These are phyloP conservation scores for Esox masquinongy DNA, from an alignment of 2,797 vertebrate genomes.

Conservation along the genomic window DNA sequence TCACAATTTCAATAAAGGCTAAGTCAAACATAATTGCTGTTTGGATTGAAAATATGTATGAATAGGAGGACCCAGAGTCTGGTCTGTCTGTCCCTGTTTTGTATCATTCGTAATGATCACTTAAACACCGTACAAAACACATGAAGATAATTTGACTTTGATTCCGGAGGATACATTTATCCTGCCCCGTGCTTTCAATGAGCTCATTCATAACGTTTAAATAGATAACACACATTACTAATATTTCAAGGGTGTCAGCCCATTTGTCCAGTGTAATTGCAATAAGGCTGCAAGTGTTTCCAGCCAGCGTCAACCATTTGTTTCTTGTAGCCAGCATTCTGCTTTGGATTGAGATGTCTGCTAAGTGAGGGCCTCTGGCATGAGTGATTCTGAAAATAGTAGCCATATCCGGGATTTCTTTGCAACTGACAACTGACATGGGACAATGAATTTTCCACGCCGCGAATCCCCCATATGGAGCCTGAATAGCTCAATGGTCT, in stretches of 20 bases:
- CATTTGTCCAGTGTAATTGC: conserved; percentile 39
- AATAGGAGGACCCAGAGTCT: background rate
- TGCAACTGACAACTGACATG: too few relatives aligned
- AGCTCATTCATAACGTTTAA: conserved; percentile 44
- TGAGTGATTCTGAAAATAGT: too few relatives aligned
- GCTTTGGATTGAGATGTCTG: background rate
- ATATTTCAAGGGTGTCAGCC: conserved; percentile 41
- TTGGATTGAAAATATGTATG: conserved; percentile 7
- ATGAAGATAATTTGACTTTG: conserved; percentile 45
- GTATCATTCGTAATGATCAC: conserved; percentile 28
- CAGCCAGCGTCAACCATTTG: conserved; percentile 18
- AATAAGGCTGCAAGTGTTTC: conserved; percentile 34
- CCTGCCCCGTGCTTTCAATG: conserved; percentile 31
- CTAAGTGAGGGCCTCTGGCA: background rate
- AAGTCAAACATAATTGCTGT: background rate
- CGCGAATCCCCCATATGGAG: too few relatives aligned
- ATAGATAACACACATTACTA: conserved; percentile 41
- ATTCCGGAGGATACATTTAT: conserved; percentile 46
- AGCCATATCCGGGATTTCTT: too few relatives aligned
- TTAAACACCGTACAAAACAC: conserved; percentile 28
- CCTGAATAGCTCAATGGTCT: too few relatives aligned
- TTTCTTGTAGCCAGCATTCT: conserved; percentile 8
- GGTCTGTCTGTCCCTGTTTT: conserved; percentile 1
- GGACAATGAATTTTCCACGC: too few relatives aligned
- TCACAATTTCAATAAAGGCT: background rate